Evolutionary conservation across 1,140 invertebrate genomes (phyloP), one percentile per base, ranked within the genome.

Genomic region (Trinorchestia longiramus): DNA sequence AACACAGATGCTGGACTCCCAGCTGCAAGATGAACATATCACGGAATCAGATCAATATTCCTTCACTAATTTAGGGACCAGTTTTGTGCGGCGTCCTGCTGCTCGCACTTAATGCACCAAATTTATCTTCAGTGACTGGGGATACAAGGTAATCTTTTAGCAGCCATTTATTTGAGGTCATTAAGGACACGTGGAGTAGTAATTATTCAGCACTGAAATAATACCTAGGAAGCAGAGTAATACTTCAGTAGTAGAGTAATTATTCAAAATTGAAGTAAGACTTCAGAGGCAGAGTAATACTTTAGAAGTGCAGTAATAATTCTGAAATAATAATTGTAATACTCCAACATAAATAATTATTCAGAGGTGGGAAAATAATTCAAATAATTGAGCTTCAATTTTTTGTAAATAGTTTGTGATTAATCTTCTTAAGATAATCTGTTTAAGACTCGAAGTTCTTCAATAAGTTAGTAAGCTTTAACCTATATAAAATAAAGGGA

Each of bases 11-110:
- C 44, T 42, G 43, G 43, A 40, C 47, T 94, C 92, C 92, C 92
- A 94, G 92, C 92, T 6, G 1, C 6, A 47, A 94, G 92, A 94
- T 94, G 92, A 94, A 40, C 43, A 94, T 94, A 94, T 94, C 92
- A 94, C 92, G 92, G 41, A 45, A 47, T n/a, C 8, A 94, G 92
- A 94, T 94, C 92, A 94, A 94, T 94, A 94, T 94, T 45, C 43
- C 43, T 77, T 77, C 62, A 1, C 28, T 77, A 77, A 77, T 77
- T 36, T 77, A 77, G 8, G 62, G 1, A 77, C 15, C 62, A 77
- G 28, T 36, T 77, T 77, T 77, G 8, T 36, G 15, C 47, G 3
- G 62, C 62, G 15, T 77, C 15, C 15, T 36, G 47, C 47, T 11
- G 62, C 11, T 77, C 15, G 28, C 62, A 77, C 28, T 23, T 77